phyloP scores from a whole-genome alignment of 2,113 vertebrate genomes.

The Pseudois nayaur region DNA sequence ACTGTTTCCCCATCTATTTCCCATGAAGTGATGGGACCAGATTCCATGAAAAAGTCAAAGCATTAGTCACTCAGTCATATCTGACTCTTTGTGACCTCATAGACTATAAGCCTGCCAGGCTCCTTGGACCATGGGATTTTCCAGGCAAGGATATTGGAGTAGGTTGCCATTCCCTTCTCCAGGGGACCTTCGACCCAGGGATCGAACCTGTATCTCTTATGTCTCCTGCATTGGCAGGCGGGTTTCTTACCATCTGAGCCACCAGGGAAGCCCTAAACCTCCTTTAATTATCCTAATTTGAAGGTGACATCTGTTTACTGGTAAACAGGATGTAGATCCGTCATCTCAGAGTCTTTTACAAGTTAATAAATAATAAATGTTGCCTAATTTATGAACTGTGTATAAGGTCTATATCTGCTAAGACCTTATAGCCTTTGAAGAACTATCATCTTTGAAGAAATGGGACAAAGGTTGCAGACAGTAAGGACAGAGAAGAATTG shows the following conservation, averaged over 20 bases:
- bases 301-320: not conserved
- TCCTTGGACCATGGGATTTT: not conserved
- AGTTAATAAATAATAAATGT: not conserved
- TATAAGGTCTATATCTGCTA: not conserved
- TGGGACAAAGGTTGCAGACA: not conserved
- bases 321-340: not conserved
- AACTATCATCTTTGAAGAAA: not conserved
- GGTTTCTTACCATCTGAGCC: not conserved
- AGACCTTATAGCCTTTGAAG: no score
- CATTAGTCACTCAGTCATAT: not conserved
- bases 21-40: no score
- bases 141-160: not conserved
- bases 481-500: not conserved
- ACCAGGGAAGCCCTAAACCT: not conserved
- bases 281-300: not conserved
- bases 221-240: not conserved
- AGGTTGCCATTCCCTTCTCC: not conserved
- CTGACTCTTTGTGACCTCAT: not conserved
- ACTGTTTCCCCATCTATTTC: no score
- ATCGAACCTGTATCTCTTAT: not conserved
- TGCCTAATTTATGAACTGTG: not conserved
- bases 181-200: not conserved
- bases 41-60: not conserved
- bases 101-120: not conserved
- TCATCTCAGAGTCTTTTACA: not conserved